Conservation (phyloP, 2,797 vertebrate species). For the Centroberyx gerrardi region DNA sequence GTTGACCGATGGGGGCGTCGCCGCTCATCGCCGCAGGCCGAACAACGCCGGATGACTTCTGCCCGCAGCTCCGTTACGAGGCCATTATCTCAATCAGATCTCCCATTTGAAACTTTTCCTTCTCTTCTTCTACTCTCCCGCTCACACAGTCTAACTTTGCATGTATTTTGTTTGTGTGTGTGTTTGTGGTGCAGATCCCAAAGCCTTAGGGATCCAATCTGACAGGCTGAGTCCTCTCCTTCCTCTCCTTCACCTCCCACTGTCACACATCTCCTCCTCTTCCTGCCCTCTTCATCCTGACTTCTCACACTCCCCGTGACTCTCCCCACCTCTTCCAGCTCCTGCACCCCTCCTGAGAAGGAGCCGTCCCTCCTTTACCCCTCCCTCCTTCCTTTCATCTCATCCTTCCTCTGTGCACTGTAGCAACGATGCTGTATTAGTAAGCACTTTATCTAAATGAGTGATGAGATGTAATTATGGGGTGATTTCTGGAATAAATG, state of each 20-base stretch:
- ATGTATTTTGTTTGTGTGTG: neutral
- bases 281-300: conserved; percentile 53
- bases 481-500: conserved; percentile 55
- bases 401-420: conserved; percentile 32
- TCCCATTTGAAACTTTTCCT: neutral
- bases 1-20: neutral
- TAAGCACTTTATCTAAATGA: conserved; percentile 71
- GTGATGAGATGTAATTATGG: conserved; percentile 67
- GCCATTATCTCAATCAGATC: neutral
- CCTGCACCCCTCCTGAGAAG: conserved; percentile 22
- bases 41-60: neutral
- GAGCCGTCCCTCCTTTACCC: neutral
- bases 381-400: conserved; percentile 63
- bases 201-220: conserved; percentile 63
- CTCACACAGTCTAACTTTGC: conserved; percentile 9
- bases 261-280: conserved; percentile 72
- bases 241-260: conserved; percentile 60
- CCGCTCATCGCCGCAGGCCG: neutral
- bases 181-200: conserved; percentile 15
- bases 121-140: conserved; percentile 8
- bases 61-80: neutral
- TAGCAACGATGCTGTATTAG: conserved; percentile 67
- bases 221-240: conserved; percentile 49
- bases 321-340: conserved; percentile 29
- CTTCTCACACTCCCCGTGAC: conserved; percentile 35